A percentile compares a stretch with the other conserved stretches of the same genome.
These are phyloP conservation scores for honey bee (Apis mellifera) DNA, from an alignment of 1,140 invertebrate species.

Conservation along the genomic window Amel_HAv3.1 CM009943.2:9550501-9551000, in stretches of 20 bases:
- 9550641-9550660: conserved; percentile 56
- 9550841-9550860: neutral
- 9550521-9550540: neutral
- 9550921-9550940: conserved; percentile 24
- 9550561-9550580: conserved; percentile 45
- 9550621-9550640: conserved; percentile 32
- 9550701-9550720: conserved; percentile 68
- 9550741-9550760: neutral
- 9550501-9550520: conserved; percentile 41
- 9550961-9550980: conserved; percentile 1
- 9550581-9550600: conserved; percentile 49
- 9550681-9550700: conserved; percentile 67
- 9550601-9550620: conserved; percentile 29
- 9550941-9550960: conserved; percentile 3
- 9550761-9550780: neutral
- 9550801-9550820: too few species aligned
- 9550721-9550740: neutral
- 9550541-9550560: conserved; percentile 58
- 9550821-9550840: neutral
- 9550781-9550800: neutral
- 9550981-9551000: neutral
- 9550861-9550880: conserved; percentile 4
- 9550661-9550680: conserved; percentile 70
- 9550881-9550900: conserved; percentile 8
- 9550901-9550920: conserved; percentile 31